These are phyloP conservation scores for Eupelmus urozonus DNA, from an alignment of 2,888 invertebrate species.

Conservation along the genomic window DNA sequence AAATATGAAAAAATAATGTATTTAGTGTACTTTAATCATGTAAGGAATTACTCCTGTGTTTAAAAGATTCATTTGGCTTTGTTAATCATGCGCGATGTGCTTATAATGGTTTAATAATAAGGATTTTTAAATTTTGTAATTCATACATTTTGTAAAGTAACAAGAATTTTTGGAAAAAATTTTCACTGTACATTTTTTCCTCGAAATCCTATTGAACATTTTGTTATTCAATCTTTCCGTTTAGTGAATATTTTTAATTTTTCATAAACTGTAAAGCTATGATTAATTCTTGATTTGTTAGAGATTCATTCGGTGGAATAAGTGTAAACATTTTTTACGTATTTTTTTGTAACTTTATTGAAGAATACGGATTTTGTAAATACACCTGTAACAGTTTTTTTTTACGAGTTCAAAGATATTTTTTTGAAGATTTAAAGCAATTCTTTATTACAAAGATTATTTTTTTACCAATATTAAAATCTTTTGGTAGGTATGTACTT, in stretches of 20 bases:
- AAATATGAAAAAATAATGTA: slow-evolving; percentile 44
- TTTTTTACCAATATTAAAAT: slow-evolving; percentile 44
- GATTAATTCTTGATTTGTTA: too few species aligned
- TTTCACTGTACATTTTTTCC: too few species aligned
- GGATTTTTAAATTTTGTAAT: slow-evolving; percentile 49
- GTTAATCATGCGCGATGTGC: slow-evolving; percentile 20
- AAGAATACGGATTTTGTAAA: too few species aligned
- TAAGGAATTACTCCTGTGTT: slow-evolving; percentile 24
- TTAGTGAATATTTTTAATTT: neutral
- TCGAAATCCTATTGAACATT: too few species aligned
- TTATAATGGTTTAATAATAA: slow-evolving; percentile 34
- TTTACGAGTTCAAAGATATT: neutral
- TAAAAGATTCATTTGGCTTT: slow-evolving; percentile 36
- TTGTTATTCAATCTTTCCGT: neutral
- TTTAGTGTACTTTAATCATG: slow-evolving; percentile 38
- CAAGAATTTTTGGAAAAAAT: slow-evolving; percentile 40
- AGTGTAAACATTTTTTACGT: too few species aligned
- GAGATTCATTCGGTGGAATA: too few species aligned
- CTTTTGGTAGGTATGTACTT: slow-evolving; percentile 31
- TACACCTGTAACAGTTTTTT: slow-evolving; percentile 3
- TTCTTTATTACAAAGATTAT: slow-evolving; percentile 16
- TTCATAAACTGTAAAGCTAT: neutral
- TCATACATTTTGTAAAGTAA: slow-evolving; percentile 37
- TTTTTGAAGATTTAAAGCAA: slow-evolving; percentile 5
- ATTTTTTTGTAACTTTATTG: too few species aligned